Percentiles rank a stretch among this genome's conserved stretches.
These are phyloP conservation scores for Ciona savignyi DNA, from an alignment of 23 tunicate genomes.

Conservation along the genomic window DNA sequence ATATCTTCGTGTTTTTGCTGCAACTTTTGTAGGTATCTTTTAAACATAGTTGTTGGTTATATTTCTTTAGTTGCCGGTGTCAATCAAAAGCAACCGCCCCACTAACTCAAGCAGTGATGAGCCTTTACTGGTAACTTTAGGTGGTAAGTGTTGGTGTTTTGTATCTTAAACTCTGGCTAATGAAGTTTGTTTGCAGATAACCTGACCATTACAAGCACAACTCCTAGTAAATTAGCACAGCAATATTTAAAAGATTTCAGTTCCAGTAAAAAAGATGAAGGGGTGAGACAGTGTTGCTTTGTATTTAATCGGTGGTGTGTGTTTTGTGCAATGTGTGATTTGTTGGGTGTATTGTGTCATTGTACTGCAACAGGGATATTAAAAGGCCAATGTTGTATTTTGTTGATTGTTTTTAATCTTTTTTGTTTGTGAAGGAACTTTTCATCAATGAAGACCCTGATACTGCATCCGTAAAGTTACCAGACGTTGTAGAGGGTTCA, in stretches of 20 bases:
- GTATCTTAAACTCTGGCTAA: too few species aligned
- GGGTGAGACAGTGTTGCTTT: too few species aligned
- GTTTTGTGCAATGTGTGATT: too few species aligned
- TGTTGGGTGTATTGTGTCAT: too few species aligned
- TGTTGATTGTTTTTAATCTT: too few species aligned
- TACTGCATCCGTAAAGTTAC: neutral
- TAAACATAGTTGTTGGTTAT: neutral
- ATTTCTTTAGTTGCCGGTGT: neutral
- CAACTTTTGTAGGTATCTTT: neutral
- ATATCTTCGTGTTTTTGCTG: neutral
- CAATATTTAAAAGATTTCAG: neutral
- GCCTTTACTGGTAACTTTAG: neutral
- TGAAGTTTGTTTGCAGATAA: too few species aligned
- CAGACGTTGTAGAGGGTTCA: neutral
- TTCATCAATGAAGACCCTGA: neutral
- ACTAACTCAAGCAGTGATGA: neutral
- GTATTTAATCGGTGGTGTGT: too few species aligned
- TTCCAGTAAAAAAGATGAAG: neutral
- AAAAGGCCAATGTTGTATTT: too few species aligned
- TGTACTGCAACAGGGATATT: too few species aligned
- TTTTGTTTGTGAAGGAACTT: neutral
- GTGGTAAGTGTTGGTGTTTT: neutral
- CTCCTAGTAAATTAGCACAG: neutral
- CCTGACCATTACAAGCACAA: neutral
- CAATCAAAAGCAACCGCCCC: neutral